Evolutionary conservation across 1,140 invertebrate genomes (phyloP).

Genomic region (Phortica variegata): DNA sequence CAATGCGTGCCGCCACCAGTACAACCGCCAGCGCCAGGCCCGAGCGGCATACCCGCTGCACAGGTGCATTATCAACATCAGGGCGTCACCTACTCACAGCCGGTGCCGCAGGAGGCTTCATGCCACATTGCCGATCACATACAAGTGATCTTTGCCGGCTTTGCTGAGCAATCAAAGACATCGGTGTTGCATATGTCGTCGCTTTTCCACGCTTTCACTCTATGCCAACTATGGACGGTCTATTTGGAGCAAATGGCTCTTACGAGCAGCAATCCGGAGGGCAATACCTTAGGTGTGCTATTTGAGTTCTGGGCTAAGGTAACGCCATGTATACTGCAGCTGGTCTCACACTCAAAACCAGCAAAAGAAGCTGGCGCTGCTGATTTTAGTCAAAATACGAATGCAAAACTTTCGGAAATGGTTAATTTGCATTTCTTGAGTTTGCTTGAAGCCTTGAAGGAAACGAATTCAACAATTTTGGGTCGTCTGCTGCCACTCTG

Average conservation of each 20-base stretch:
- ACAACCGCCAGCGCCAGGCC: constrained; percentile 18
- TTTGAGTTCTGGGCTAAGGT: constrained; percentile 99
- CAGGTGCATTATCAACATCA: constrained; percentile 49
- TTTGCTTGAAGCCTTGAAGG: constrained; percentile 91
- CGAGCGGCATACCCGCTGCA: constrained; percentile 15
- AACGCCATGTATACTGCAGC: constrained; percentile 90
- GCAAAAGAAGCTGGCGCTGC: constrained; percentile 51
- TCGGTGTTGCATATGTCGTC: constrained; percentile 91
- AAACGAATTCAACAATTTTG: constrained; percentile 91
- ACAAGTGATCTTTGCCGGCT: constrained; percentile 91
- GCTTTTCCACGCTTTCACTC: constrained; percentile 77
- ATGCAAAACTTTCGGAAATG: constrained; percentile 83
- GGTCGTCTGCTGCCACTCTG: constrained; percentile 82
- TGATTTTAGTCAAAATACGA: constrained; percentile 42
- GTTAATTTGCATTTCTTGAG: constrained; percentile 96
- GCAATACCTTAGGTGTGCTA: constrained; percentile 79
- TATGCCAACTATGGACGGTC: constrained; percentile 95
- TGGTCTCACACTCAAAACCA: constrained; percentile 90
- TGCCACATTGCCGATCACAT: constrained; percentile 96
- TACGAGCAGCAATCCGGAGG: constrained; percentile 68
- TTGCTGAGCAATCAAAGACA: constrained; percentile 92
- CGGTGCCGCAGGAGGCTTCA: constrained; percentile 93
- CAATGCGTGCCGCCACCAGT: constrained; percentile 28
- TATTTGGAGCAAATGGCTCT: constrained; percentile 90
- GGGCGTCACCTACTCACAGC: constrained; percentile 67